Percentiles rank a stretch among this genome's conserved stretches.
Conservation (phyloP, 1,140 invertebrate genomes). For the Laodelphax striatellus region DNA sequence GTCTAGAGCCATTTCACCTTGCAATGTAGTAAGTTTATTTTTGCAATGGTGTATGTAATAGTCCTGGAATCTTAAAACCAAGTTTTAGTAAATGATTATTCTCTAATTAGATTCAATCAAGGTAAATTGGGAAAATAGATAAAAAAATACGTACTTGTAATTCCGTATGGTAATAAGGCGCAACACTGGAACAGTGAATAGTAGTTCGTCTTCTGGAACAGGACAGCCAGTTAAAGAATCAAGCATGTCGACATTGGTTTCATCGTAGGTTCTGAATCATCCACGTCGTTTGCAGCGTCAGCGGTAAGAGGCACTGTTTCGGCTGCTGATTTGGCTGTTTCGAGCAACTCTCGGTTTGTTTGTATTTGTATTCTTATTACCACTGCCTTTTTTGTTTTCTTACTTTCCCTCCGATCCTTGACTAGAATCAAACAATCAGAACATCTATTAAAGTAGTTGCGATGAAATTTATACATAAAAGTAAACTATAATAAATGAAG, state of each 20-base stretch:
- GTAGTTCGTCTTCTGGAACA: slow-evolving; percentile 73
- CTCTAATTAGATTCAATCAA: not conserved
- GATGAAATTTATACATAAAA: too few species aligned
- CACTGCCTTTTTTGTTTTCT: slow-evolving; percentile 32
- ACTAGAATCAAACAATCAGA: not conserved
- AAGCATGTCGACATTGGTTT: slow-evolving; percentile 58
- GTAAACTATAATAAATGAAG: too few species aligned
- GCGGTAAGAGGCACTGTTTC: slow-evolving; percentile 23
- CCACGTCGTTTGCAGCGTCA: slow-evolving; percentile 35
- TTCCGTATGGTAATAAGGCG: slow-evolving; percentile 80
- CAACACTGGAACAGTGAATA: slow-evolving; percentile 93
- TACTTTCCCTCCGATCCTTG: slow-evolving; percentile 31
- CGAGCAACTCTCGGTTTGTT: slow-evolving; percentile 27
- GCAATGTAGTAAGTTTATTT: too few species aligned
- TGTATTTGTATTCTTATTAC: slow-evolving; percentile 25
- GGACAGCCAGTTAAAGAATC: slow-evolving; percentile 77
- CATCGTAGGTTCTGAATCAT: slow-evolving; percentile 34
- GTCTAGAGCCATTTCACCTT: too few species aligned
- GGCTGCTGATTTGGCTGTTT: slow-evolving; percentile 30
- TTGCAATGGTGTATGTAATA: too few species aligned
- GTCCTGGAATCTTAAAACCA: too few species aligned
- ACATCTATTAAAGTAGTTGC: too few species aligned
- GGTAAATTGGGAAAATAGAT: not conserved
- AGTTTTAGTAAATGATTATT: too few species aligned
- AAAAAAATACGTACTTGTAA: slow-evolving; percentile 69